Percentiles rank a stretch among this genome's conserved stretches.
phyloP scores from a whole-genome alignment of 2,888 invertebrate species.

The Drosophila multiciliata region DNA sequence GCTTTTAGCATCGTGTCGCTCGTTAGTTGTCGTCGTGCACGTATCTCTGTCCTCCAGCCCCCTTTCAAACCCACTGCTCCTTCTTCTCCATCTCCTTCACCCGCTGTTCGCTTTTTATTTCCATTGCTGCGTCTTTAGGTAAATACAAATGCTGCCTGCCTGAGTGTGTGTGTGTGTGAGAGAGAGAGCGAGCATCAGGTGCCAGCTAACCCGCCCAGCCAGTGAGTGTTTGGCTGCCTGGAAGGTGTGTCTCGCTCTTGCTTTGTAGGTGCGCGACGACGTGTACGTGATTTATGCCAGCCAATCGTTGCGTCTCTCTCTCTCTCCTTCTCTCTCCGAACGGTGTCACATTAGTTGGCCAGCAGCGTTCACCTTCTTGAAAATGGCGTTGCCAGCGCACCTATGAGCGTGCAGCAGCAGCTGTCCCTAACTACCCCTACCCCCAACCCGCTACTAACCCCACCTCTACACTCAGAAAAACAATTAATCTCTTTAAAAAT shows the following conservation, averaged over 20 bases:
- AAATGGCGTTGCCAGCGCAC: conserved; percentile 74
- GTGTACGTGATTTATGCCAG: conserved; percentile 84
- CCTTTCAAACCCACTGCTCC: conserved; percentile 17
- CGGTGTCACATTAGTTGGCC: conserved; percentile 81
- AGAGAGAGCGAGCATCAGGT: conserved; percentile 53
- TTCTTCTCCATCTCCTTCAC: conserved; percentile 21
- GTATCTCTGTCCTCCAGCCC: conserved; percentile 26
- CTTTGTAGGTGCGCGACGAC: conserved; percentile 60
- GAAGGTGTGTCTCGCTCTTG: conserved; percentile 62
- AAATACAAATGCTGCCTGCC: conserved; percentile 81
- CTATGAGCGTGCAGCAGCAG: conserved; percentile 62
- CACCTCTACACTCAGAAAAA: not conserved
- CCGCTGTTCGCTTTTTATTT: conserved; percentile 39
- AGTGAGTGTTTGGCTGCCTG: conserved; percentile 50
- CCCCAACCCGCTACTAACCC: not conserved
- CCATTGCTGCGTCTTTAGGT: conserved; percentile 67
- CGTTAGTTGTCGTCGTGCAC: conserved; percentile 69
- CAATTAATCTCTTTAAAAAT: not conserved
- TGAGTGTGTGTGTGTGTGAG: conserved; percentile 69
- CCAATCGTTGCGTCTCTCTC: conserved; percentile 85
- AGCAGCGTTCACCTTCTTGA: conserved; percentile 67
- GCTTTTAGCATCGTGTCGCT: conserved; percentile 58
- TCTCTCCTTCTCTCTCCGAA: conserved; percentile 2
- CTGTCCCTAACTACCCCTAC: not conserved
- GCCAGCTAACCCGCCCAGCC: conserved; percentile 59